phyloP scores from a whole-genome alignment of 2,888 invertebrate species.

The Chrysolina americana region DNA sequence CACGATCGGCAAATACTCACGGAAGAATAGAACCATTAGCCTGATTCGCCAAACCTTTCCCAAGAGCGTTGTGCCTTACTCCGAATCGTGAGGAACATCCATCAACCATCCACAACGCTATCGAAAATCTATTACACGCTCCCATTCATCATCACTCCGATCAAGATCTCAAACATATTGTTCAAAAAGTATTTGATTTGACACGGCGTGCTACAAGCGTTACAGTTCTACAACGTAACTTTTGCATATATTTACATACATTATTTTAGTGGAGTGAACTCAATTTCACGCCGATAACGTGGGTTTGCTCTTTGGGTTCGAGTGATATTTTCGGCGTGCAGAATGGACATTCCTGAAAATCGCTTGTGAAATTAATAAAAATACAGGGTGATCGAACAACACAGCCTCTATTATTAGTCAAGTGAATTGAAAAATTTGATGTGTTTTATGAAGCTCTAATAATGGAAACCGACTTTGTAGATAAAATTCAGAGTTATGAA shows the following conservation, averaged over 20 bases:
- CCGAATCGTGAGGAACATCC: constrained; percentile 18
- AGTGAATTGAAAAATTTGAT: too few relatives aligned
- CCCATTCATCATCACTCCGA: constrained; percentile 23
- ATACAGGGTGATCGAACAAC: too few relatives aligned
- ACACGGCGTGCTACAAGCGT: constrained; percentile 23
- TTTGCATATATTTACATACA: constrained; percentile 20
- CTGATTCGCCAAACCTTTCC: constrained; percentile 4
- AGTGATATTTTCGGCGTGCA: background rate
- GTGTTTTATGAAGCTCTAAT: too few relatives aligned
- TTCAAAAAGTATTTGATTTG: constrained; percentile 20
- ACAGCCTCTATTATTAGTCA: too few relatives aligned
- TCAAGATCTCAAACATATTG: constrained; percentile 24
- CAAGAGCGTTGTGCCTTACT: constrained; percentile 4
- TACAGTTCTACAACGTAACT: constrained; percentile 21
- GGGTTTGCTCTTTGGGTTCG: background rate
- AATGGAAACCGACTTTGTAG: too few relatives aligned
- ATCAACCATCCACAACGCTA: constrained; percentile 15
- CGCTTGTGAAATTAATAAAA: too few relatives aligned
- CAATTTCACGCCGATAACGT: background rate
- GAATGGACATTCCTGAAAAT: background rate
- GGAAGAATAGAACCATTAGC: constrained; percentile 4
- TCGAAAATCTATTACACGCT: constrained; percentile 24
- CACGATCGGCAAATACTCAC: background rate
- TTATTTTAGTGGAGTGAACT: constrained; percentile 14
- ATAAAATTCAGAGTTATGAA: too few relatives aligned